Evolutionary conservation across 2,888 invertebrate genomes (phyloP).

Genomic region (Augochlorella aurata): DNA sequence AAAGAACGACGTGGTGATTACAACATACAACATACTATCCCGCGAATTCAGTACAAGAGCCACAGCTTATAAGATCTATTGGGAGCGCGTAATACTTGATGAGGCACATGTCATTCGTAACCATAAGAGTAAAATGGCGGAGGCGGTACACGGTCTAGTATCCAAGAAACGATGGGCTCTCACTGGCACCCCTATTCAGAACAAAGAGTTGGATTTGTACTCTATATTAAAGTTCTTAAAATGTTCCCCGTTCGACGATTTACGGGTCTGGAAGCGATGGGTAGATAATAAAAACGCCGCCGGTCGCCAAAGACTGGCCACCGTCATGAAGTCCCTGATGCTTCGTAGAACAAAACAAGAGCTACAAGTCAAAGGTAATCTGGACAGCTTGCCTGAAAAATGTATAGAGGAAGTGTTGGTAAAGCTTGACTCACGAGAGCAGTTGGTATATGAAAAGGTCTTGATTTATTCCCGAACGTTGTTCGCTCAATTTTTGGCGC

Average conservation of each 20-base stretch:
- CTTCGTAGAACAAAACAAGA: constrained; percentile 94
- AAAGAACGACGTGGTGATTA: constrained; percentile 91
- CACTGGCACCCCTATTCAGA: constrained; percentile 98
- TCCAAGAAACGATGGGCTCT: constrained; percentile 89
- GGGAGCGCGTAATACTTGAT: constrained; percentile 94
- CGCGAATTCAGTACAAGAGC: constrained; percentile 83
- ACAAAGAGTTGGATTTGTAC: constrained; percentile 93
- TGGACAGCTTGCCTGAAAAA: constrained; percentile 86
- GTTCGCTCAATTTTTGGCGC: constrained; percentile 90
- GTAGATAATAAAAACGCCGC: constrained; percentile 92
- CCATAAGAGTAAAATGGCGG: constrained; percentile 89
- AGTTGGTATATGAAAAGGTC: constrained; percentile 90
- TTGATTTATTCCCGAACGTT: constrained; percentile 88
- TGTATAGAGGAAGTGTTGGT: constrained; percentile 85
- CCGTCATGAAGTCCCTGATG: constrained; percentile 92
- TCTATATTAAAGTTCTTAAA: constrained; percentile 91
- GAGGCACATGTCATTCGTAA: constrained; percentile 97
- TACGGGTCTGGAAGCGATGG: constrained; percentile 95
- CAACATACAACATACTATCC: constrained; percentile 91
- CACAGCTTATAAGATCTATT: constrained; percentile 84
- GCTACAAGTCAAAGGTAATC: constrained; percentile 85
- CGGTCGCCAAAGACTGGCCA: constrained; percentile 91
- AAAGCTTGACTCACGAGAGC: constrained; percentile 87
- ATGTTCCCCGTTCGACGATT: constrained; percentile 94
- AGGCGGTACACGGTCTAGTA: constrained; percentile 86